Evolutionary conservation across 2,888 invertebrate genomes (phyloP), one percentile per base, ranked within the genome.

Genomic region (Blera fallax): DNA sequence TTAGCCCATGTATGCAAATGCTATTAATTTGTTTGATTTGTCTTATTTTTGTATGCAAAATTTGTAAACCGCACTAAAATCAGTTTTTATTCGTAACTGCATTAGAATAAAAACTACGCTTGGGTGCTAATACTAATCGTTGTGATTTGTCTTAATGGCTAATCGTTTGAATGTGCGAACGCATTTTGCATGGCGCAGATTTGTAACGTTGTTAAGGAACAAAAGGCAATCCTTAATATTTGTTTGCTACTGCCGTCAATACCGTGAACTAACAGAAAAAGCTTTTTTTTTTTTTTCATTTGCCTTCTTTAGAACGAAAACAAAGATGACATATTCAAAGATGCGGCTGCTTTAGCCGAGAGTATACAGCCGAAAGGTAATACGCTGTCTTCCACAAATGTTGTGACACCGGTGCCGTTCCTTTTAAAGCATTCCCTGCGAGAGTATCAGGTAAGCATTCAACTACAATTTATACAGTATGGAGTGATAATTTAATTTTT

Each of bases 291-390:
- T n/a, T n/a, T n/a, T n/a, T n/a, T n/a, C n/a, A n/a, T n/a, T n/a
- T n/a, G n/a, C n/a, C n/a, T n/a, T n/a, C n/a, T n/a, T 78, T 65
- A 89, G 89, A 80, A 73, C 87, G 89, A 78, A 37, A 89, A 93
- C 88, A 94, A 94, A 88, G 94, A 95, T 91, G 94, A 94, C 90
- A 95, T 97, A 93, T 96, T 98, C 90, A 97, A 97, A 91, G 97
- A 98, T 93, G 98, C 98, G 65, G 98, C 98, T 58, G 97, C 97
- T 70, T 94, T 98, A 89, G 99, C 99, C 54, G 97, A 98, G 92
- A 96, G 98, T 92, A 96, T 99, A 91, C 99, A 99, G 92, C 99
- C 99, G 2, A 99, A 98, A 91, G 99, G 99, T 91, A 98, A 98
- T 90, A 99, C 99, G 21, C 93, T 99, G 88, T 97, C 98, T 88